phyloP scores from a whole-genome alignment of 1,140 invertebrate genomes.

The Bombus haemorrhoidalis region DNA sequence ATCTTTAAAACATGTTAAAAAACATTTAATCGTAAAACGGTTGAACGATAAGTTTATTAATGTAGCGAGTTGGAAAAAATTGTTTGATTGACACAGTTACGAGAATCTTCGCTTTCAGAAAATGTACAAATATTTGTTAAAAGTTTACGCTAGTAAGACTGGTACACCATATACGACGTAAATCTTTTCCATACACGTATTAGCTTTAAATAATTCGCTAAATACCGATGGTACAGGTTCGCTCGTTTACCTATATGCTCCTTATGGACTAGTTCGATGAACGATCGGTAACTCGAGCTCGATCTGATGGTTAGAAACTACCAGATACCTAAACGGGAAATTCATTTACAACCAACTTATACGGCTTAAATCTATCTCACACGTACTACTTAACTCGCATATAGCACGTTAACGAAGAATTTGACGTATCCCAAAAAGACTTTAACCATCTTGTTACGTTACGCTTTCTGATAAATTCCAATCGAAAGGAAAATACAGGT shows the following conservation, averaged over 20 bases:
- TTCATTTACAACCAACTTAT: constrained; percentile 27
- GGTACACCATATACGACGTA: neutral
- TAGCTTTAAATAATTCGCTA: neutral
- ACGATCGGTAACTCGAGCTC: neutral
- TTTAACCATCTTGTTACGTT: neutral
- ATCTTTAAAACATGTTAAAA: too few species aligned
- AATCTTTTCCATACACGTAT: neutral
- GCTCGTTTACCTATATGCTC: neutral
- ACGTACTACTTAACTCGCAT: constrained; percentile 28
- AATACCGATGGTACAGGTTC: neutral
- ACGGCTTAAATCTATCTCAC: constrained; percentile 38
- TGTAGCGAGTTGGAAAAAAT: too few species aligned
- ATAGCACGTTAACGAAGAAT: neutral
- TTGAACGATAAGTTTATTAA: too few species aligned
- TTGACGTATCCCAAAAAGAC: too few species aligned
- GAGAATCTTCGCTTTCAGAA: neutral
- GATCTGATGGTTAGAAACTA: neutral
- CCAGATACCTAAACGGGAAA: neutral
- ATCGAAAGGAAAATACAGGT: neutral
- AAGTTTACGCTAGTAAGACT: neutral
- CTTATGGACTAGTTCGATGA: neutral
- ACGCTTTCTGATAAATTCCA: neutral
- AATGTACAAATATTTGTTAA: neutral
- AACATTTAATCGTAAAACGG: too few species aligned
- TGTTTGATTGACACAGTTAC: too few species aligned